Evolutionary conservation across 2,113 vertebrate genomes (phyloP).

Genomic region (Clarias magur): DNA sequence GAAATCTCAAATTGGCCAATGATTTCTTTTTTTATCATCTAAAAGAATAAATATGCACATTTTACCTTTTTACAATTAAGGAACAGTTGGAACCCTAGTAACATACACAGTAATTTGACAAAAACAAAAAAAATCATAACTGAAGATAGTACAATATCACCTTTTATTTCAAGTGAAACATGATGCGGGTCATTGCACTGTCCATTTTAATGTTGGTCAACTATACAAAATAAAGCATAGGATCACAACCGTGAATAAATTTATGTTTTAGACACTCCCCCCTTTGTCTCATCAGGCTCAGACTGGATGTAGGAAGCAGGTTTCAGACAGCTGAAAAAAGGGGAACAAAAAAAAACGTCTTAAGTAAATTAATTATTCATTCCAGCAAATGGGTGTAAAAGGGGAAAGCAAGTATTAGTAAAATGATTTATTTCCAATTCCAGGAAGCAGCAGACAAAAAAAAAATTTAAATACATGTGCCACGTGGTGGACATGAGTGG

Average conservation of each 20-base stretch:
- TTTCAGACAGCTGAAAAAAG: constrained; percentile 73
- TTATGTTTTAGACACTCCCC: constrained; percentile 36
- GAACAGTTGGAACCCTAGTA: background rate
- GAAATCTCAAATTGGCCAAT: background rate
- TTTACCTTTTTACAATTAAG: background rate
- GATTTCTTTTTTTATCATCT: background rate
- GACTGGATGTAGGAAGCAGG: constrained; percentile 56
- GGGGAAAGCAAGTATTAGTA: background rate
- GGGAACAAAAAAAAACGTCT: constrained; percentile 41
- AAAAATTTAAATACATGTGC: background rate
- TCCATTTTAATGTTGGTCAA: constrained; percentile 39
- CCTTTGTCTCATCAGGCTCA: constrained; percentile 51
- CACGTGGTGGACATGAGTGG: constrained; percentile 25
- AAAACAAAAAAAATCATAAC: background rate
- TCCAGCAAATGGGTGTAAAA: constrained; percentile 23
- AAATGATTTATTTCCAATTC: background rate
- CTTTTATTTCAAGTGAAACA: constrained; percentile 64
- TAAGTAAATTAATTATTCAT: constrained; percentile 39
- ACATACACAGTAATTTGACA: background rate
- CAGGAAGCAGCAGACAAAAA: background rate
- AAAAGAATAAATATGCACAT: background rate
- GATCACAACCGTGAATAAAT: constrained; percentile 20
- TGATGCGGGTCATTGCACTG: constrained; percentile 16
- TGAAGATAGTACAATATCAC: constrained; percentile 62
- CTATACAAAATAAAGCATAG: constrained; percentile 32